phyloP scores from a whole-genome alignment of 2,113 vertebrate genomes.

The Acanthisitta chloris region DNA sequence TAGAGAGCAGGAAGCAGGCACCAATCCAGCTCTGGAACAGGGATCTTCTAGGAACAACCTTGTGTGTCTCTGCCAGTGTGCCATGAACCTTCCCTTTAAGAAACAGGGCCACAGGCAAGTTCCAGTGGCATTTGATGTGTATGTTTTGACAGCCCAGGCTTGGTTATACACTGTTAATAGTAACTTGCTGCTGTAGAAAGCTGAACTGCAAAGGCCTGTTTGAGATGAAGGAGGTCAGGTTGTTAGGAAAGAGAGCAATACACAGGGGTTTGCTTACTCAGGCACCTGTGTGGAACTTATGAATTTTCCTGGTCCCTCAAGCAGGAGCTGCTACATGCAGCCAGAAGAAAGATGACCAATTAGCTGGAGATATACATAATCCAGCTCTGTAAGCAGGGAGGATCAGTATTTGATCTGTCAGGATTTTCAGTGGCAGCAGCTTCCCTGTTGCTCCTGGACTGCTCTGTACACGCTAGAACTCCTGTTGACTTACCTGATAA shows the following conservation, averaged over 20 bases:
- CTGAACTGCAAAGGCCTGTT: background rate
- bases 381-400: background rate
- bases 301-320: background rate
- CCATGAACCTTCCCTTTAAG: background rate
- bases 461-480: background rate
- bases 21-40: background rate
- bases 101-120: background rate
- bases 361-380: background rate
- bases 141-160: background rate
- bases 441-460: background rate
- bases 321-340: background rate
- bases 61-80: background rate
- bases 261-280: background rate
- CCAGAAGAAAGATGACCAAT: background rate
- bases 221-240: background rate
- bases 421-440: background rate
- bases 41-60: background rate
- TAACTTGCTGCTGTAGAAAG: background rate
- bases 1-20: background rate
- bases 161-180: background rate
- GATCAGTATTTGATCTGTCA: background rate
- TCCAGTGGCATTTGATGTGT: too few relatives aligned
- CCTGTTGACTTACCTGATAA: background rate
- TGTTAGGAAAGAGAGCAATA: fast-evolving
- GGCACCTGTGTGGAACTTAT: background rate